phyloP scores from a whole-genome alignment of 2,113 vertebrate species.

The Callocephalon fimbriatum region DNA sequence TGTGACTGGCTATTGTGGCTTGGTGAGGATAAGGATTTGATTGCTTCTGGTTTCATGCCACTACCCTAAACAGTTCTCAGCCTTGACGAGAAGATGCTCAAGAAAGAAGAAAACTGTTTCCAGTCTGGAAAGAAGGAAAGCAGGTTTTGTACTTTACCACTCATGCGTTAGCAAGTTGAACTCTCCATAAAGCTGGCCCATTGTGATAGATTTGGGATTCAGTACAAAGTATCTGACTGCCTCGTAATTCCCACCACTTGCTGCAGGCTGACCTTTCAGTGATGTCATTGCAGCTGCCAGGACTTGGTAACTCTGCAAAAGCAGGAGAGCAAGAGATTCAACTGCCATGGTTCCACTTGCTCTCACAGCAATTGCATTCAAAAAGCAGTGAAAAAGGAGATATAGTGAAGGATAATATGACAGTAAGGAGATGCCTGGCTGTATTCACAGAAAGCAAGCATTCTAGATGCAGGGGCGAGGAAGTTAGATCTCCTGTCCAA shows the following conservation, averaged over 20 bases:
- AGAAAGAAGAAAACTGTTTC: conserved; percentile 24
- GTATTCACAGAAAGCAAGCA: background rate
- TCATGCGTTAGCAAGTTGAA: conserved; percentile 92
- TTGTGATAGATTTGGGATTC: conserved; percentile 95
- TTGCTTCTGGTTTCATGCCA: conserved; percentile 37
- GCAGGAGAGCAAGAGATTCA: background rate
- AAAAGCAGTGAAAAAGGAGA: conserved; percentile 4
- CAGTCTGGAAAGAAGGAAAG: conserved; percentile 11
- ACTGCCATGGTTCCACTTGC: background rate
- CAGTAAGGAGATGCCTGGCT: background rate
- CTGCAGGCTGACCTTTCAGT: conserved; percentile 86
- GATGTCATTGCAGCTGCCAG: conserved; percentile 86
- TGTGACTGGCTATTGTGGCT: conserved; percentile 21
- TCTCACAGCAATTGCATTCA: background rate
- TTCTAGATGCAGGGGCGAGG: background rate
- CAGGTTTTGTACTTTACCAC: conserved; percentile 81
- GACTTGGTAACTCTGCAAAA: conserved; percentile 87
- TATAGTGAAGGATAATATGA: background rate
- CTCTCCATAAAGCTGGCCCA: conserved; percentile 94
- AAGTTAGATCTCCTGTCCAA: background rate
- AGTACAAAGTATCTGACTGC: conserved; percentile 84
- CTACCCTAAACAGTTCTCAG: background rate
- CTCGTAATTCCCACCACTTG: conserved; percentile 88
- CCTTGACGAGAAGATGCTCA: background rate
- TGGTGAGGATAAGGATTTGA: conserved; percentile 23